Conservation (phyloP, 1,140 invertebrate species). For the Drosophila santomea region DNA sequence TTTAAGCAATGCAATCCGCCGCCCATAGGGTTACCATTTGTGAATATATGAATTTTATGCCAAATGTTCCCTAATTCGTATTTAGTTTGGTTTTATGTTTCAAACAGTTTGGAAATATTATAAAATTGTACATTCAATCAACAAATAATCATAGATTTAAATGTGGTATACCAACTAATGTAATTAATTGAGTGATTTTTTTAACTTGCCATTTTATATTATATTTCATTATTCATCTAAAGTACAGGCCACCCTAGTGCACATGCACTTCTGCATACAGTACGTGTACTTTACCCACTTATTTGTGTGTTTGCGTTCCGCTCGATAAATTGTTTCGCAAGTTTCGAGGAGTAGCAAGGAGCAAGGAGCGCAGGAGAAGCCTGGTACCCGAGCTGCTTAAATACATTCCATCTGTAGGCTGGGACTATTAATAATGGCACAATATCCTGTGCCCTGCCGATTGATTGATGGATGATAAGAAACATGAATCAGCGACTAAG, state of each 20-base stretch:
- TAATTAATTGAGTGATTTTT: neutral
- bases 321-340: constrained; percentile 65
- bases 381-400: constrained; percentile 20
- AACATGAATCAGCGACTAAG: constrained; percentile 48
- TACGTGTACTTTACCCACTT: constrained; percentile 27
- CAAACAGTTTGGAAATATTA: neutral
- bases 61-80: neutral
- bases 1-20: neutral
- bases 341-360: constrained; percentile 18
- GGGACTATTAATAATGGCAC: constrained; percentile 66
- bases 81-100: neutral
- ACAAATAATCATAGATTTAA: too few relatives aligned
- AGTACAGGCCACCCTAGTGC: constrained; percentile 5
- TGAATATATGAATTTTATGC: neutral
- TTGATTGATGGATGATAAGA: constrained; percentile 79
- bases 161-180: too few relatives aligned
- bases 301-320: constrained; percentile 45
- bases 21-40: neutral
- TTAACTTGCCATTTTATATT: neutral
- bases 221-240: neutral
- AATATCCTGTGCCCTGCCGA: constrained; percentile 51
- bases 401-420: constrained; percentile 39
- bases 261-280: constrained; percentile 7
- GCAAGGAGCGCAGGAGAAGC: neutral
- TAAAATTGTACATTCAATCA: too few relatives aligned